Conservation (phyloP, 2,113 vertebrate species). For the Stigmatopora argus region DNA sequence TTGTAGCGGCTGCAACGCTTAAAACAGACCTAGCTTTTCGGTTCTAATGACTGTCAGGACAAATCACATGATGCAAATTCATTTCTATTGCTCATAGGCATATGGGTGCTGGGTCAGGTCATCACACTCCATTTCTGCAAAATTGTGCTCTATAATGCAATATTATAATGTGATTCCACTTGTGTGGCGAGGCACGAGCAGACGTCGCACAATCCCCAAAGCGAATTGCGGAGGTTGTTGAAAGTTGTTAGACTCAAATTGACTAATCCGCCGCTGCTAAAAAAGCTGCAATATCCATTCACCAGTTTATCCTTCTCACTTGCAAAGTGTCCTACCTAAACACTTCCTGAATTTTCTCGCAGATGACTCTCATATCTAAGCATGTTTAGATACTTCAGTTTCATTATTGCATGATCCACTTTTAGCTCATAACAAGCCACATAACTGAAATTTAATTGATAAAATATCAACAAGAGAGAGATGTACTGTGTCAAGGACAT, state of each 20-base stretch:
- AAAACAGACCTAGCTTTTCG: constrained; percentile 24
- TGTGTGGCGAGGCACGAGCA: constrained; percentile 5
- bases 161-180: constrained; percentile 15
- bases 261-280: constrained; percentile 17
- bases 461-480: neutral
- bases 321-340: neutral
- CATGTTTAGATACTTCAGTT: neutral
- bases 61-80: constrained; percentile 28
- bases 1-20: constrained; percentile 39
- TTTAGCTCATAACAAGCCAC: neutral
- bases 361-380: neutral
- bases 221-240: constrained; percentile 8
- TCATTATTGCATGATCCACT: neutral
- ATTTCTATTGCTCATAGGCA: constrained; percentile 12
- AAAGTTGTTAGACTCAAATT: constrained; percentile 25
- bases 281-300: neutral
- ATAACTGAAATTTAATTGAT: neutral
- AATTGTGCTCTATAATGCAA: neutral
- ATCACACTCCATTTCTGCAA: constrained; percentile 12
- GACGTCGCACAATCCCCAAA: constrained; percentile 16
- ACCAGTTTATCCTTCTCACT: neutral
- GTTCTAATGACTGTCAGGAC: constrained; percentile 31
- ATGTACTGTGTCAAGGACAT: neutral
- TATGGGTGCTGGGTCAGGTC: constrained; percentile 10
- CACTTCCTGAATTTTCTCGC: neutral